Base-by-base conservation (phyloP, 1,140 invertebrate genomes). In the Megathymus violae region DNA sequence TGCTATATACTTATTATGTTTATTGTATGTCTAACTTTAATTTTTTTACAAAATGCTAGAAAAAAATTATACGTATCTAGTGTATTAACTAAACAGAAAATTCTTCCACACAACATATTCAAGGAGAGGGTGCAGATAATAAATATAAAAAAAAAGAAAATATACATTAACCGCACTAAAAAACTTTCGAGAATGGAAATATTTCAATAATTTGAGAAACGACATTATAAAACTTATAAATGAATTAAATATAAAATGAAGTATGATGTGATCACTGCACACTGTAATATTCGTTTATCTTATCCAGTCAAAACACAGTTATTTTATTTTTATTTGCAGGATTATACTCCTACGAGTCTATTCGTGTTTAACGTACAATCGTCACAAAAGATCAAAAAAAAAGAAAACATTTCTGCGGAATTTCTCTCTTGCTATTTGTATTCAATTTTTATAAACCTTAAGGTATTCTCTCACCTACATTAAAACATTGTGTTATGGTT, bases 351-450 rank as follows among this genome's bases (percentile, higher is more conserved):
- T 14, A 31, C 25, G 13, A 48, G 14, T 31, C 46, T 25, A 17
- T 44, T 17, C 16, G 46, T 16, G 15, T 9, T 25, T 31, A 22
- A 31, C 22, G 25, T 13, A 48, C 46, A 10, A 15, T 48, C 14
- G 14, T 48, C 46, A 48, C 17, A 31, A 48, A 48, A 48, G 25
- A 11, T 31, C 27, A 27, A 48, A 48, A 34, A 48, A 48, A 34
- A 27, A 48, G 34, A 34, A 48, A 48, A 34, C 22, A 9, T 48
- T 48, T 48, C 14, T 16, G 4, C 15, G 27, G 13, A 34, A 16
- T 16, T 34, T 48, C 34, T 36, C 34, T 31, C 46, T 9, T 34
- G 15, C 25, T 31, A 48, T 34, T 34, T 13, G 27, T 48, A 34
- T 16, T 31, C 46, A 16, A 0, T 11, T n/a, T 36, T 36, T 36